Evolutionary conservation across 2,888 invertebrate species (phyloP), one percentile per base, ranked within the genome.

Genomic region (Aphelenchoides bicaudatus): DNA sequence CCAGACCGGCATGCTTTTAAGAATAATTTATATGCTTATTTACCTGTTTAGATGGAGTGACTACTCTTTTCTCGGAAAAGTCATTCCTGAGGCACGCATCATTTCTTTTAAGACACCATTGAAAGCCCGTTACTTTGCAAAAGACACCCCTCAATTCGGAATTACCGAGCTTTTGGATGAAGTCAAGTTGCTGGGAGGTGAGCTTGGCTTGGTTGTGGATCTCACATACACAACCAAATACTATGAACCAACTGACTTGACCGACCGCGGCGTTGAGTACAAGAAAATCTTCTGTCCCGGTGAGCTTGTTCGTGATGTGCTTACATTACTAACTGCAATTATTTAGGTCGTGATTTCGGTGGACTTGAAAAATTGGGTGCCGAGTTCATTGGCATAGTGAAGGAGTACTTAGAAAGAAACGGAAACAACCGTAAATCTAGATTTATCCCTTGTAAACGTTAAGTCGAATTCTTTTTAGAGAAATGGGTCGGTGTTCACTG

Each of bases 41-140:
- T 19, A 21, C 23, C 23, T 8, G 71, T 78, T 53, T 65, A 82
- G 82, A 66, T 82, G 82, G 82, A 67, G 71, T 28, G 64, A 68
- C 3, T 81, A 80, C 67, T 59, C 61, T 29, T 52, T 66, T 1
- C 58, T 85, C 74, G 88, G 88, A 29, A 80, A 82, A 49, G 82
- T 84, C 21, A 86, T 88, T 54, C 82, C 84, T 58, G 86, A 86
- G 19, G 88, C 88, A 3, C 84, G 85, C 65, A 84, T 89, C 67
- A 81, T 88, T 70, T 85, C 87, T 61, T 88, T 88, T 79, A 88
- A 88, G 82, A 87, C 87, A 29, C 88, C 88, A 2, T 79, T 86
- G 56, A 19, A 48, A 25, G 13, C 48, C 16, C 19, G 31, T 1
- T 62, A 50, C 29, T 62, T 64, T 25, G 59, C 29, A 21, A 61